phyloP scores from a whole-genome alignment of 2,888 invertebrate genomes.

The Nebria salina region DNA sequence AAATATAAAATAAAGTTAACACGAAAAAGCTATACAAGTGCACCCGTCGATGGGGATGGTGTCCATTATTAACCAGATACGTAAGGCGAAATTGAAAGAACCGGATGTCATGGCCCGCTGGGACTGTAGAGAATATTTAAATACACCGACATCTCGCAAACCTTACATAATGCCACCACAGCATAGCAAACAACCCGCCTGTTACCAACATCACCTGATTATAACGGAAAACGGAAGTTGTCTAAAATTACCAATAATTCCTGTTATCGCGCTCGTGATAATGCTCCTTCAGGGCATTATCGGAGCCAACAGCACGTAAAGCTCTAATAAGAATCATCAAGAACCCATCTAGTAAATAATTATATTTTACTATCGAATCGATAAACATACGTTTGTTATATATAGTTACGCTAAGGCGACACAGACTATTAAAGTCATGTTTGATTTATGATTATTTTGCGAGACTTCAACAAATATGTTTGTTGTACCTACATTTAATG shows the following conservation, averaged over 20 bases:
- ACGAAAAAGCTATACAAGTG: slow-evolving; percentile 3
- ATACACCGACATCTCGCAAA: neutral
- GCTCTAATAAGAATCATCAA: neutral
- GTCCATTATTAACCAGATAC: slow-evolving; percentile 21
- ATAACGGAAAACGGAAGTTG: neutral
- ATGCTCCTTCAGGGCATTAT: neutral
- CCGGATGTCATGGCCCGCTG: slow-evolving; percentile 12
- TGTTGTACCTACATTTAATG: too few relatives aligned
- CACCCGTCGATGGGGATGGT: neutral
- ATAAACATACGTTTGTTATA: neutral
- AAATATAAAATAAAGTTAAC: neutral
- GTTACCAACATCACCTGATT: neutral
- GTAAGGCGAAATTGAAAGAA: slow-evolving; percentile 15
- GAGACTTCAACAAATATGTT: too few relatives aligned
- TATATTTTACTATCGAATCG: neutral
- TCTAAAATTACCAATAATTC: neutral
- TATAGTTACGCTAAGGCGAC: neutral
- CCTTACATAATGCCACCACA: neutral
- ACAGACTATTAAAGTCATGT: neutral
- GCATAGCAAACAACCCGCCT: neutral
- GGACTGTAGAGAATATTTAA: slow-evolving; percentile 6
- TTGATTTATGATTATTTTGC: too few relatives aligned
- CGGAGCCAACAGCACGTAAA: neutral
- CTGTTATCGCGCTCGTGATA: neutral
- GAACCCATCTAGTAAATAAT: neutral